Percentiles rank a stretch among this genome's conserved stretches.
Conservation (phyloP, 2,888 invertebrate species). For the Coelinius sp. region DNA sequence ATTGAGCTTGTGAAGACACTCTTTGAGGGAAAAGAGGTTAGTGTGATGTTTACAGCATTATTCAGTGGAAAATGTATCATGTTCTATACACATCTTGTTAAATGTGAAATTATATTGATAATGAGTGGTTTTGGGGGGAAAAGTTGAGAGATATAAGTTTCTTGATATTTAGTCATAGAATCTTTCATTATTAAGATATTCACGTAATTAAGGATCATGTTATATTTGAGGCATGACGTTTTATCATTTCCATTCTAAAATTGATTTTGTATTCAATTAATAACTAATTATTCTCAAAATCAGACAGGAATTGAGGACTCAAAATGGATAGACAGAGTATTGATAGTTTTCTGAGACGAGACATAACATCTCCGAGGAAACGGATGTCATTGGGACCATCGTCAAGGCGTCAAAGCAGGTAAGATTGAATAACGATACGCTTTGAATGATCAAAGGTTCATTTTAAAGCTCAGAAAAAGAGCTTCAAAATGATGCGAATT, state of each 20-base stretch:
- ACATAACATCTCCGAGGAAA: constrained; percentile 61
- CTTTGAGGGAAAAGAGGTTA: neutral
- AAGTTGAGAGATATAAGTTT: no score
- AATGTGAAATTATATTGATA: no score
- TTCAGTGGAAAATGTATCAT: neutral
- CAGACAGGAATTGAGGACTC: neutral
- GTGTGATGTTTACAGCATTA: neutral
- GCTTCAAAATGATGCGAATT: no score
- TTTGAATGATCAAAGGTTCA: neutral
- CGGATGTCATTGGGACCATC: constrained; percentile 66
- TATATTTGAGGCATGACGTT: no score
- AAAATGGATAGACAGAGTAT: constrained; percentile 51
- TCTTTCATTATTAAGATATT: no score
- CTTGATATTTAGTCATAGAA: no score
- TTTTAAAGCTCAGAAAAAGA: neutral
- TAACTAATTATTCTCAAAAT: neutral
- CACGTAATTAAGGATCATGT: no score
- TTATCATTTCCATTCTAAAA: neutral
- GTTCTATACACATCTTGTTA: no score
- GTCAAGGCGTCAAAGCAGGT: constrained; percentile 62
- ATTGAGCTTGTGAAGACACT: neutral
- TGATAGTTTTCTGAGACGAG: constrained; percentile 55
- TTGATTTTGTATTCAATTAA: neutral
- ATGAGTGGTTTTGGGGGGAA: no score
- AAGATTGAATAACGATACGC: constrained; percentile 50